phyloP scores from a whole-genome alignment of 2,797 vertebrate species.

The Poeciliopsis presidionis region DNA sequence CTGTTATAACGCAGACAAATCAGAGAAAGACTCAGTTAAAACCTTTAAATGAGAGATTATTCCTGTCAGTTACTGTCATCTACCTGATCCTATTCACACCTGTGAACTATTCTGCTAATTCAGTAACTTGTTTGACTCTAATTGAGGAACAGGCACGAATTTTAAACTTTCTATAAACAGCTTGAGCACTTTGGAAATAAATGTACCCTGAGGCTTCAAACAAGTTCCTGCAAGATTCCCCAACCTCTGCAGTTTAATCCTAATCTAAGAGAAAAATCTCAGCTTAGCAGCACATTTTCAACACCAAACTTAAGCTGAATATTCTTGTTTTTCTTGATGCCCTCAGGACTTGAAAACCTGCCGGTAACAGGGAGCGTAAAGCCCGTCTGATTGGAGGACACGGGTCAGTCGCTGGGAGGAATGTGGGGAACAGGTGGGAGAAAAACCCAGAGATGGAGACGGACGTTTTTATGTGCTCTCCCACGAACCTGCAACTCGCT shows the following conservation, averaged over 20 bases:
- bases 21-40: neutral
- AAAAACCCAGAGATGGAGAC: slow-evolving; percentile 2
- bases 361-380: slow-evolving; percentile 19
- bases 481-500: slow-evolving; percentile 27
- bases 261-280: slow-evolving; percentile 2
- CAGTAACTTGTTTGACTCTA: neutral
- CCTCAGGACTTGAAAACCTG: slow-evolving; percentile 16
- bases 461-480: slow-evolving; percentile 14
- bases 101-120: neutral
- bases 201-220: neutral
- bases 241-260: neutral
- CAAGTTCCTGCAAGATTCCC: neutral
- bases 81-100: too few species aligned
- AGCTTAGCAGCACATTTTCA: neutral
- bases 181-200: neutral
- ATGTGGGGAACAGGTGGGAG: slow-evolving; percentile 68
- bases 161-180: neutral
- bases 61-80: too few species aligned
- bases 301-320: neutral
- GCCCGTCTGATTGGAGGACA: slow-evolving; percentile 50
- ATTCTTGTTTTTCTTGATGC: neutral
- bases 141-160: neutral
- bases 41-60: neutral
- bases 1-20: neutral
- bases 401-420: slow-evolving; percentile 63